Evolutionary conservation across 2,888 invertebrate species (phyloP).

Genomic region (Nomada goodeniana): DNA sequence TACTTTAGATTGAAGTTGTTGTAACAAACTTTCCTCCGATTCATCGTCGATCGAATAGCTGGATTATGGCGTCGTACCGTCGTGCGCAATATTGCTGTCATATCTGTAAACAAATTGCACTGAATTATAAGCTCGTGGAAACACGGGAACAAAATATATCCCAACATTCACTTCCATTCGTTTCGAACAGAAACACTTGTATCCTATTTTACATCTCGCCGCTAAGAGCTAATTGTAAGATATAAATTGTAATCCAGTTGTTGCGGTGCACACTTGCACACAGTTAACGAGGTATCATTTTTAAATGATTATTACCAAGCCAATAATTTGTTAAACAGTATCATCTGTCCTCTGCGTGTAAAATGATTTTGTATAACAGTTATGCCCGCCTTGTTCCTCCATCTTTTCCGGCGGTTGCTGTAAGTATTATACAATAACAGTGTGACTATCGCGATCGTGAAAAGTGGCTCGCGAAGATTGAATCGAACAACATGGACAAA

Average conservation of each 20-base stretch:
- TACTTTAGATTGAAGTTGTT: neutral
- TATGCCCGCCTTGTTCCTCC: constrained; percentile 46
- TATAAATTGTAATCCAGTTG: constrained; percentile 7
- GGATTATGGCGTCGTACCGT: neutral
- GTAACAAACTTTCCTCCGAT: neutral
- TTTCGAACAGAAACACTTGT: too few relatives aligned
- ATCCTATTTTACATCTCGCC: neutral
- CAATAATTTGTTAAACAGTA: neutral
- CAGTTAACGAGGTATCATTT: too few relatives aligned
- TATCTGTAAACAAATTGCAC: too few relatives aligned
- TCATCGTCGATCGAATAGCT: neutral
- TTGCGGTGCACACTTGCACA: too few relatives aligned
- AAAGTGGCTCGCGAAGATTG: constrained; percentile 54
- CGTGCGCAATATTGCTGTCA: too few relatives aligned
- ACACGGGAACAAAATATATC: too few relatives aligned
- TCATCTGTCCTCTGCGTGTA: neutral
- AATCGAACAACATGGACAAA: constrained; percentile 40
- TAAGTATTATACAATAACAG: constrained; percentile 14
- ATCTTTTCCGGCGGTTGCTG: constrained; percentile 39
- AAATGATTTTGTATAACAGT: constrained; percentile 44
- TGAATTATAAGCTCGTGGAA: too few relatives aligned
- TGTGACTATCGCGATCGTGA: constrained; percentile 45
- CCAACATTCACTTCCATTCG: too few relatives aligned
- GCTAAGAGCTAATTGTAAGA: neutral
- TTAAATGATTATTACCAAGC: too few relatives aligned